phyloP scores from a whole-genome alignment of 2,797 vertebrate genomes.

The Leuciscus waleckii region DNA sequence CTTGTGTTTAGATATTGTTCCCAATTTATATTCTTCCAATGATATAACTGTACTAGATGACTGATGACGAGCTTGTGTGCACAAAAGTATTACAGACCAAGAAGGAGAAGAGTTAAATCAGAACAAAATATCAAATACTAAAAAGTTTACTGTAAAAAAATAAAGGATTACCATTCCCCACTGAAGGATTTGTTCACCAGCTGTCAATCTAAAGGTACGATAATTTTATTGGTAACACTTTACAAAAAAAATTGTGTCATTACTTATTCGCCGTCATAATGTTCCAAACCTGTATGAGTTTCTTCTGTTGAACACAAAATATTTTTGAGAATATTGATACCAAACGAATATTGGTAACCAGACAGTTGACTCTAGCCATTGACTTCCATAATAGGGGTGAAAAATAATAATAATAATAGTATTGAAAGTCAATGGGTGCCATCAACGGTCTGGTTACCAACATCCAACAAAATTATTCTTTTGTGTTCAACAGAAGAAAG shows the following conservation, averaged over 20 bases:
- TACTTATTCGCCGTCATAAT: too few species aligned
- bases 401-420: too few species aligned
- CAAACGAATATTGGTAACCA: too few species aligned
- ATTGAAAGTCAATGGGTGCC: background rate
- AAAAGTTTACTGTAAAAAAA: background rate
- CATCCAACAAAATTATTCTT: background rate
- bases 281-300: too few species aligned
- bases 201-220: background rate
- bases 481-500: background rate
- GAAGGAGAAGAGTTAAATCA: background rate
- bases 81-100: background rate
- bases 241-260: background rate
- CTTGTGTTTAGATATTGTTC: background rate
- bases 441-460: background rate
- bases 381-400: too few species aligned
- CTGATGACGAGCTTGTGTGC: background rate
- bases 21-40: background rate
- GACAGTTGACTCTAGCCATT: too few species aligned
- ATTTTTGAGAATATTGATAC: too few species aligned
- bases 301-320: too few species aligned
- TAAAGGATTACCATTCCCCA: too few species aligned
- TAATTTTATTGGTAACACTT: background rate
- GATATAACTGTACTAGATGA: too few species aligned
- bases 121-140: background rate
- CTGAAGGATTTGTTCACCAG: background rate